Evolutionary conservation across 2,797 vertebrate genomes (phyloP), one percentile per base, ranked within the genome.

Genomic region (Rhinichthys osculus): DNA sequence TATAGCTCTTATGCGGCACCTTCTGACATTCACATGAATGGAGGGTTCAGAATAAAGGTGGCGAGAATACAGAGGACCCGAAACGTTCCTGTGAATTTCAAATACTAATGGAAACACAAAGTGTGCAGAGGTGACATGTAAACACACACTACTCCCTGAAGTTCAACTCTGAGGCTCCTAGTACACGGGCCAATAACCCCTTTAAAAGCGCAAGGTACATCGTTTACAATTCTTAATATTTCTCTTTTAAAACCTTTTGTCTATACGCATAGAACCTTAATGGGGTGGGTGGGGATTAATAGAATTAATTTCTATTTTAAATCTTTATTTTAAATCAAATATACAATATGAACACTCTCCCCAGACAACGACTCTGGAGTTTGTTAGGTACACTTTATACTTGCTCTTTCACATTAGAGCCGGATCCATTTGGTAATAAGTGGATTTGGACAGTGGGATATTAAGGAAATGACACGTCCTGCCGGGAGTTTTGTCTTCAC

Each of bases 331-430:
- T 44, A 17, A 78, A 44, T 70, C 74, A 80, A 88, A 92, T 92
- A 92, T 90, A 94, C 91, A 90, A 91, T 90, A 93, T 92, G 80
- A 91, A 92, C 91, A 92, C 90, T 91, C 81, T 89, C 89, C 89
- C 92, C 69, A 84, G 82, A 87, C 73, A 27, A 82, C 7, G 59
- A 6, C 64, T 83, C 50, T 78, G 93, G 57, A 87, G 54, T 85
- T 86, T 86, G 77, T 83, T 81, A 72, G 86, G 66, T 84, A 84
- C 79, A 82, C 83, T 86, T 72, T 83, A 79, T 77, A 42, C 54
- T 79, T 33, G 70, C 73, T 84, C 82, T 80, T 70, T 86, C 52
- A 57, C 78, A 83, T 83, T 73, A 71, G 66, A 73, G 42, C 71
- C 9, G 52, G 33, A 71, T 73, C 47, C 67, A 78, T 86, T 86